Evolutionary conservation across 1,140 invertebrate species (phyloP).

Genomic region (Drosophila paulistorum): DNA sequence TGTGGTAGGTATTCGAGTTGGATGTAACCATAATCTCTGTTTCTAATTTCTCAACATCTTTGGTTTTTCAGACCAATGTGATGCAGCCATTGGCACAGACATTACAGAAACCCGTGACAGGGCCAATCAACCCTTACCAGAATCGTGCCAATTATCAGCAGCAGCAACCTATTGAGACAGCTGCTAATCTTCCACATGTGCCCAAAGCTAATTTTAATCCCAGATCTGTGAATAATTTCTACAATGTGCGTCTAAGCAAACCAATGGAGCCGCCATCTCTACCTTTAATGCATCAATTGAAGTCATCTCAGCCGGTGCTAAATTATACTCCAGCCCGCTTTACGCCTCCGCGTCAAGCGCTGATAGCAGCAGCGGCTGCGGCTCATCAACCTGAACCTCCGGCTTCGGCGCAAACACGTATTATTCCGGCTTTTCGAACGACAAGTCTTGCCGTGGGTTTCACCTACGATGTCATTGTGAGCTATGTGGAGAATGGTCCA

Average conservation of each 20-base stretch:
- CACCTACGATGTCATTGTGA: slow-evolving; percentile 87
- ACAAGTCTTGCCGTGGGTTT: slow-evolving; percentile 83
- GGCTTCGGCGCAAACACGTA: slow-evolving; percentile 28
- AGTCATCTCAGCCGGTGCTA: slow-evolving; percentile 25
- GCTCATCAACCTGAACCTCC: not conserved
- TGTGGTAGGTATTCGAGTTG: slow-evolving; percentile 40
- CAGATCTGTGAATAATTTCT: slow-evolving; percentile 57
- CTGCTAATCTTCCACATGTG: slow-evolving; percentile 43
- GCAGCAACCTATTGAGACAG: slow-evolving; percentile 23
- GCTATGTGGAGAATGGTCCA: slow-evolving; percentile 90
- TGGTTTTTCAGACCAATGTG: slow-evolving; percentile 58
- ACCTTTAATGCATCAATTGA: slow-evolving; percentile 14
- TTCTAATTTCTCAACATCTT: not conserved
- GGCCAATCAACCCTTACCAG: slow-evolving; percentile 18
- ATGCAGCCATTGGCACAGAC: slow-evolving; percentile 46
- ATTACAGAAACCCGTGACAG: slow-evolving; percentile 35
- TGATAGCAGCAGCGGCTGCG: not conserved
- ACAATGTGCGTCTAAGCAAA: slow-evolving; percentile 66
- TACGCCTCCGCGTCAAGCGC: slow-evolving; percentile 33
- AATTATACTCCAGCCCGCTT: slow-evolving; percentile 54
- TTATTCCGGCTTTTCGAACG: slow-evolving; percentile 83
- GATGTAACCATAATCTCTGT: not conserved
- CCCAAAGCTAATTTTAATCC: slow-evolving; percentile 53
- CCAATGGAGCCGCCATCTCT: slow-evolving; percentile 28
- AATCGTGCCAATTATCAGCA: slow-evolving; percentile 62